Evolutionary conservation across 2,113 vertebrate genomes (phyloP).

Genomic region (Boleophthalmus pectinirostris): DNA sequence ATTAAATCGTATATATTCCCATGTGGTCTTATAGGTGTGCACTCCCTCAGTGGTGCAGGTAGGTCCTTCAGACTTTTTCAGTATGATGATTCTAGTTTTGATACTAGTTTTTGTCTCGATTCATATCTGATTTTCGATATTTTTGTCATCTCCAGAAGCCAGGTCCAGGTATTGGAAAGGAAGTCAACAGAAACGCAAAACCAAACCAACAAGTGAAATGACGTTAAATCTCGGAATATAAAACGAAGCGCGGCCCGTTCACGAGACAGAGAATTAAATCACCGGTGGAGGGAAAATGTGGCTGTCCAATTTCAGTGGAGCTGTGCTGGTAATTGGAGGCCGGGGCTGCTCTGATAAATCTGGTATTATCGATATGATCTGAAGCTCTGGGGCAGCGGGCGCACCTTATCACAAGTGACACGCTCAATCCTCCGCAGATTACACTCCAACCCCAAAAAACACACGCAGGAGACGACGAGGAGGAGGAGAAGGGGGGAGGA

Average conservation of each 20-base stretch:
- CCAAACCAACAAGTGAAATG: conserved; percentile 68
- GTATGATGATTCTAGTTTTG: no score
- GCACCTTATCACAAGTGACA: conserved; percentile 78
- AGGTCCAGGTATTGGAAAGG: conserved; percentile 58
- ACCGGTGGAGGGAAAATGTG: conserved; percentile 40
- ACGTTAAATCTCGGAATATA: conserved; percentile 59
- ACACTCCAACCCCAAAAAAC: conserved; percentile 51
- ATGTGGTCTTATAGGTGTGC: no score
- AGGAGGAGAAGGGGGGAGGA: no score
- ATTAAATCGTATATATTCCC: no score
- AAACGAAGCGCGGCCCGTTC: conserved; percentile 44
- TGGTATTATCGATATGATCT: conserved; percentile 80
- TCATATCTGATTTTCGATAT: no score
- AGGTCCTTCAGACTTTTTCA: no score
- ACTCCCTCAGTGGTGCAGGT: no score
- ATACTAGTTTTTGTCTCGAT: no score
- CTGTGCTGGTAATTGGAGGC: conserved; percentile 72
- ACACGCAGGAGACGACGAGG: neutral
- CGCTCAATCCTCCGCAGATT: conserved; percentile 74
- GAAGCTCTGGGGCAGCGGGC: conserved; percentile 68
- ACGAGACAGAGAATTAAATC: conserved; percentile 68
- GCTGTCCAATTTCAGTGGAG: conserved; percentile 69
- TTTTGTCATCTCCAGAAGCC: conserved; percentile 17
- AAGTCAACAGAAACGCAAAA: conserved; percentile 57
- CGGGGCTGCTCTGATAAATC: conserved; percentile 75